Evolutionary conservation across 2,888 invertebrate genomes (phyloP), one percentile per base, ranked within the genome.

Genomic region (Ectropis crepuscularia): DNA sequence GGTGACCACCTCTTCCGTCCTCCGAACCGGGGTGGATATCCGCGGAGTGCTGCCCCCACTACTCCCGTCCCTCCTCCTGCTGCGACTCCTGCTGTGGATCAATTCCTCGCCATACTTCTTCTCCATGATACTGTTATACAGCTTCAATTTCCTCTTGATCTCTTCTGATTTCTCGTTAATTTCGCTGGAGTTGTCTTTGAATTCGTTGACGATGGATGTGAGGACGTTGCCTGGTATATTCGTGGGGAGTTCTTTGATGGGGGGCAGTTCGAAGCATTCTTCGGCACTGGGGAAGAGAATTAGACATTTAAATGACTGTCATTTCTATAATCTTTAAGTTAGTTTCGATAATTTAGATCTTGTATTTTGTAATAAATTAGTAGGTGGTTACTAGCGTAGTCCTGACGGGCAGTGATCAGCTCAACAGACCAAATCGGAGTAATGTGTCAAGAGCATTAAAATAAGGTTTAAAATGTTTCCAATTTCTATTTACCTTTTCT

Each of bases 181-280:
- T 16, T 90, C 89, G 28, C 78, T 79, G 0, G 88, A 81, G 0
- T 87, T 86, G 61, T 90, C 90, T 64, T 81, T 75, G 57, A 90
- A 91, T 70, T 92, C 90, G 69, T 90, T 89, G 5, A 91, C 78
- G 38, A 93, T 92, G 5, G 91, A 92, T 72, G 91, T 86, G 0
- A 93, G 71, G 6, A 93, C 88, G 63, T 89, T 85, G 8, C 79
- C 82, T 0, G 91, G 84, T 11, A 94, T 83, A 73, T 94, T 93
- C 2, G 80, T 72, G 0, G 93, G 90, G 0, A 94, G 79, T 5
- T 89, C 85, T 71, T 93, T 93, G 8, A 95, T 90, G 0, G 95
- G 94, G 5, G 96, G 95, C 53, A 95, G 81, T 84, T 96, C 96
- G 76, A 95, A 94, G 68, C 96, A 96, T 82, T 97, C 97, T 77